Conservation (phyloP, 2,888 invertebrate species). For the Napeogenes sylphis region DNA sequence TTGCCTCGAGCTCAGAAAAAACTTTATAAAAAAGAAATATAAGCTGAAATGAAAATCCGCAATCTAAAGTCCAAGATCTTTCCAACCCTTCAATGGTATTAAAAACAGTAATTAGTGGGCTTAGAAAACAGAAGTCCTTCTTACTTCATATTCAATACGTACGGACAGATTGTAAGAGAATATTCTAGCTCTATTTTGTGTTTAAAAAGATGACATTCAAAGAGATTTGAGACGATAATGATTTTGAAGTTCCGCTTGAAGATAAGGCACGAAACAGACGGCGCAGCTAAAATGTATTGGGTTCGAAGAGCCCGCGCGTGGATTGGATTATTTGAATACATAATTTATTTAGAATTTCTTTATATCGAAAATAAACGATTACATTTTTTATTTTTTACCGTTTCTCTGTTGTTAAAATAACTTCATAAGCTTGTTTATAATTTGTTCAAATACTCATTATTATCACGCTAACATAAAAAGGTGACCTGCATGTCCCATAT, state of each 20-base stretch:
- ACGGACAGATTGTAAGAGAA: constrained; percentile 2
- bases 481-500: constrained; percentile 27
- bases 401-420: no score
- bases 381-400: neutral
- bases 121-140: constrained; percentile 24
- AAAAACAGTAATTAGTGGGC: constrained; percentile 36
- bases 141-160: constrained; percentile 2
- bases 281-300: constrained; percentile 6
- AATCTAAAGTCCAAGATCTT: constrained; percentile 28
- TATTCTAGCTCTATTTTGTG: constrained; percentile 4
- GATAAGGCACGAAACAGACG: constrained; percentile 34
- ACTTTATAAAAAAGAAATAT: constrained; percentile 8
- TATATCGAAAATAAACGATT: neutral
- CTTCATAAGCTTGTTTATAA: constrained; percentile 13
- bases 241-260: constrained; percentile 16
- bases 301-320: constrained; percentile 1
- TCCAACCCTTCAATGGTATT: constrained; percentile 32
- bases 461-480: constrained; percentile 15
- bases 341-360: neutral
- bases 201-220: neutral
- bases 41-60: constrained; percentile 25
- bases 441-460: constrained; percentile 17
- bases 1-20: neutral
- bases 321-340: neutral
- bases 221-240: constrained; percentile 3